Evolutionary conservation across 2,797 vertebrate genomes (phyloP).

Genomic region (Gadopsis marmoratus): DNA sequence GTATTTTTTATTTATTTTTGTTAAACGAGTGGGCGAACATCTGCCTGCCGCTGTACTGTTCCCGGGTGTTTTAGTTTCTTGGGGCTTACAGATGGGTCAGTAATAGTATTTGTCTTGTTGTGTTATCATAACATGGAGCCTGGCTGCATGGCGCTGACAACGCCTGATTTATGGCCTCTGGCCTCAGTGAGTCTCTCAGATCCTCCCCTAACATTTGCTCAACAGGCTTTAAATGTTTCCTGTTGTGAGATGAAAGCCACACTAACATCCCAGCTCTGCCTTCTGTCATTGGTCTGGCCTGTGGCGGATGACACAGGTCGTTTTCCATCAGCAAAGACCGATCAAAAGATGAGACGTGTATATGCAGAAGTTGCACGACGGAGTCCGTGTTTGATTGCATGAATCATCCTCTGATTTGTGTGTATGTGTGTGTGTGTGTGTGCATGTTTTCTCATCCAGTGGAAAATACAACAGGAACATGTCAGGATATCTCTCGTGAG

Average conservation of each 20-base stretch:
- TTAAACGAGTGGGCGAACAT: slow-evolving; percentile 42
- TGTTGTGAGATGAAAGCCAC: slow-evolving; percentile 63
- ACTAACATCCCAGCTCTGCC: slow-evolving; percentile 34
- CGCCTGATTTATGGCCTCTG: slow-evolving; percentile 65
- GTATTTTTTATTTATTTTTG: not conserved
- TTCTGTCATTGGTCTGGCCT: slow-evolving; percentile 24
- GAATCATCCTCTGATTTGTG: slow-evolving; percentile 1
- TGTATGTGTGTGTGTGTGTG: slow-evolving; percentile 29
- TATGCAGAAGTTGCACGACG: slow-evolving; percentile 8
- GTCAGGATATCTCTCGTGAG: slow-evolving; percentile 38
- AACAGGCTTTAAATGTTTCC: slow-evolving; percentile 64
- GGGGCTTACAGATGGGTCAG: slow-evolving; percentile 62
- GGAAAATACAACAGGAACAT: slow-evolving; percentile 40
- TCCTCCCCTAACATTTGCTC: slow-evolving; percentile 71
- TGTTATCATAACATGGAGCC: slow-evolving; percentile 62
- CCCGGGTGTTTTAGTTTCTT: slow-evolving; percentile 44
- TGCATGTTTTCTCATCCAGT: slow-evolving; percentile 42
- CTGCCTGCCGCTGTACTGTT: slow-evolving; percentile 46
- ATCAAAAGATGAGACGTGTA: slow-evolving; percentile 29
- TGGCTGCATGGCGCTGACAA: slow-evolving; percentile 40
- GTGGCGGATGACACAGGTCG: slow-evolving; percentile 24
- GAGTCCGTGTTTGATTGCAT: slow-evolving; percentile 12
- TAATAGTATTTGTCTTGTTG: slow-evolving; percentile 67
- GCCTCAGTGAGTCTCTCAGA: slow-evolving; percentile 46
- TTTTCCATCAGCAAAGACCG: slow-evolving; percentile 13